Conservation (phyloP, 2,888 invertebrate species). For the Zygothrica quintamaculata region DNA sequence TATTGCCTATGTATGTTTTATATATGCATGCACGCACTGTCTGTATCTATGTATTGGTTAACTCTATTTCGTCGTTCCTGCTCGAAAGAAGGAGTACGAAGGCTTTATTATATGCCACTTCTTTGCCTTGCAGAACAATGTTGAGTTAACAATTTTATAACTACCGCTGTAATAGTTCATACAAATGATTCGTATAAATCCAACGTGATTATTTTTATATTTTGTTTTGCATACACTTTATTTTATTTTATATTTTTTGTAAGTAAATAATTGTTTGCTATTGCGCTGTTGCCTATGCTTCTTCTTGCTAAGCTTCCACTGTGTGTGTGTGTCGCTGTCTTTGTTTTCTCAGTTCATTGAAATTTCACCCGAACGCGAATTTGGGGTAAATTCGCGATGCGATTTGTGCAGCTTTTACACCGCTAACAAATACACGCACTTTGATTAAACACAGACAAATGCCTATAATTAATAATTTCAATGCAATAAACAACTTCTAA, state of each 20-base stretch:
- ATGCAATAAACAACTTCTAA: slow-evolving; percentile 63
- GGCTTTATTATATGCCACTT: slow-evolving; percentile 35
- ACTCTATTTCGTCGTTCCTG: slow-evolving; percentile 56
- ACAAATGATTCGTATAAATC: slow-evolving; percentile 18
- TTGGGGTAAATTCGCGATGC: slow-evolving; percentile 69
- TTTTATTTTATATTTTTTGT: slow-evolving; percentile 62
- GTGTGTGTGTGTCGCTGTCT: slow-evolving; percentile 68
- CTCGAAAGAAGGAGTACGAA: slow-evolving; percentile 67
- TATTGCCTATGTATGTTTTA: slow-evolving; percentile 46
- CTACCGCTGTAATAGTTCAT: slow-evolving; percentile 10
- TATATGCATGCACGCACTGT: slow-evolving; percentile 39
- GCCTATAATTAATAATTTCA: slow-evolving; percentile 55
- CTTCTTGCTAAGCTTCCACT: slow-evolving; percentile 64
- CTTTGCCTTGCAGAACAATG: slow-evolving; percentile 50
- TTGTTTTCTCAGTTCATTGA: slow-evolving; percentile 83
- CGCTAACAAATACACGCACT: slow-evolving; percentile 47
- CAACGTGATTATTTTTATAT: slow-evolving; percentile 22
- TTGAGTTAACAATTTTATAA: slow-evolving; percentile 32
- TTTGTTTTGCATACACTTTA: slow-evolving; percentile 57
- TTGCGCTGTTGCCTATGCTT: slow-evolving; percentile 77
- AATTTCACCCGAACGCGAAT: slow-evolving; percentile 81
- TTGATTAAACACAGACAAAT: slow-evolving; percentile 43
- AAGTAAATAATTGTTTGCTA: slow-evolving; percentile 78
- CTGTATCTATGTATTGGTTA: slow-evolving; percentile 58
- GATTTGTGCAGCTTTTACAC: slow-evolving; percentile 67